phyloP scores from a whole-genome alignment of 2,888 invertebrate genomes.

The Tipula lateralis region DNA sequence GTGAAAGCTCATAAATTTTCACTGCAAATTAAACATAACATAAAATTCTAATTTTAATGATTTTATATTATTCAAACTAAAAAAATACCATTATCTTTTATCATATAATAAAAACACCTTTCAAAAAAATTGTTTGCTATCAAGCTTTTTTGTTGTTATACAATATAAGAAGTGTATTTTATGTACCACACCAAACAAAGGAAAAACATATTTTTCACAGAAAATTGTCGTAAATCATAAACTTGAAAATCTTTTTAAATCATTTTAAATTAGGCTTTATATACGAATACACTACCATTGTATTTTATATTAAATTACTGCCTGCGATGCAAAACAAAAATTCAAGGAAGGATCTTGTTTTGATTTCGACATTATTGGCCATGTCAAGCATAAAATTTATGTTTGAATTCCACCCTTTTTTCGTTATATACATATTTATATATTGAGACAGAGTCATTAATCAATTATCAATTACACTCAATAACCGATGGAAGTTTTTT shows the following conservation, averaged over 20 bases:
- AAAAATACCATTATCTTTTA: conserved; percentile 19
- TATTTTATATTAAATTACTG: not conserved
- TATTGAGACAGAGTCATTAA: not conserved
- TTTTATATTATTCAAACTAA: not conserved
- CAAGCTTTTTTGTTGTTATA: not conserved
- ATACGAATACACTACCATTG: not conserved
- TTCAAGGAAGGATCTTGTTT: not conserved
- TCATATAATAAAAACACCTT: conserved; percentile 14
- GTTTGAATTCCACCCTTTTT: not conserved
- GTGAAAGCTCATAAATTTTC: conserved; percentile 1
- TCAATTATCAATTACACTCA: conserved; percentile 24
- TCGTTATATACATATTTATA: no score
- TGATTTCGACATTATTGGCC: not conserved
- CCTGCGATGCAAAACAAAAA: not conserved
- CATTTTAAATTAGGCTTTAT: conserved; percentile 24
- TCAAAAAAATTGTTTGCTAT: not conserved
- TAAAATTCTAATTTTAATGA: conserved; percentile 1
- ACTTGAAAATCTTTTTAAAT: conserved; percentile 3
- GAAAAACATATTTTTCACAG: not conserved
- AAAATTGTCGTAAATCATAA: conserved; percentile 13
- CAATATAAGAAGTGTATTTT: conserved; percentile 24
- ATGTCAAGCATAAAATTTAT: not conserved
- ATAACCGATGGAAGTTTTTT: not conserved
- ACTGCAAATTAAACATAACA: conserved; percentile 15
- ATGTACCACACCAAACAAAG: not conserved